These are phyloP conservation scores for Saccostrea cuccullata DNA, from an alignment of 1,140 invertebrate genomes.

Conservation along the genomic window DNA sequence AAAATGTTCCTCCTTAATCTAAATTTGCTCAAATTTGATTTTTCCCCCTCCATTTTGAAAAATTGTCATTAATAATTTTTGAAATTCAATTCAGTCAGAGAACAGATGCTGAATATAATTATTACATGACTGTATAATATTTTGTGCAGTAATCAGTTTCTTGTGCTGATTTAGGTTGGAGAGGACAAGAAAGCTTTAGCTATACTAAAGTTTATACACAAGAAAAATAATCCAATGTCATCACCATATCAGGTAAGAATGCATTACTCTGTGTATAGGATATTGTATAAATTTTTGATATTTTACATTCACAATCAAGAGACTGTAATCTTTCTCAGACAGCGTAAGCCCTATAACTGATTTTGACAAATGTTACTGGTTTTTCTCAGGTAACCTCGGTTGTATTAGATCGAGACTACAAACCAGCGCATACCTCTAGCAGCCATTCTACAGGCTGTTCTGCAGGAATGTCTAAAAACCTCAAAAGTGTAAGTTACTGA, in stretches of 20 bases:
- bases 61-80: too few relatives aligned
- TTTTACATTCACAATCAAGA: background rate
- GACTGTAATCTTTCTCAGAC: too few relatives aligned
- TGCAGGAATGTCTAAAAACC: background rate
- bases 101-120: too few relatives aligned
- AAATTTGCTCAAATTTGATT: too few relatives aligned
- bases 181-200: slow-evolving; percentile 87
- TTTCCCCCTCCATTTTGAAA: too few relatives aligned
- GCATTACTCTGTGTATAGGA: background rate
- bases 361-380: too few relatives aligned
- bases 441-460: background rate
- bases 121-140: too few relatives aligned
- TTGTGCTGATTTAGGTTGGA: slow-evolving; percentile 54
- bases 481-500: slow-evolving; percentile 11
- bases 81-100: too few relatives aligned
- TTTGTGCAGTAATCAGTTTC: too few relatives aligned
- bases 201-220: slow-evolving; percentile 78
- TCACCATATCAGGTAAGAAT: slow-evolving; percentile 58
- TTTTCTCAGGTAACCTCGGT: background rate
- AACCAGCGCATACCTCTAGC: background rate
- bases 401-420: slow-evolving; percentile 9
- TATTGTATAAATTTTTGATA: background rate
- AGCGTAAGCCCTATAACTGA: too few relatives aligned
- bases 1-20: too few relatives aligned
- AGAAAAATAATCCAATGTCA: slow-evolving; percentile 43